Conservation (phyloP, 2,888 invertebrate species). For the Phengaris alcon region DNA sequence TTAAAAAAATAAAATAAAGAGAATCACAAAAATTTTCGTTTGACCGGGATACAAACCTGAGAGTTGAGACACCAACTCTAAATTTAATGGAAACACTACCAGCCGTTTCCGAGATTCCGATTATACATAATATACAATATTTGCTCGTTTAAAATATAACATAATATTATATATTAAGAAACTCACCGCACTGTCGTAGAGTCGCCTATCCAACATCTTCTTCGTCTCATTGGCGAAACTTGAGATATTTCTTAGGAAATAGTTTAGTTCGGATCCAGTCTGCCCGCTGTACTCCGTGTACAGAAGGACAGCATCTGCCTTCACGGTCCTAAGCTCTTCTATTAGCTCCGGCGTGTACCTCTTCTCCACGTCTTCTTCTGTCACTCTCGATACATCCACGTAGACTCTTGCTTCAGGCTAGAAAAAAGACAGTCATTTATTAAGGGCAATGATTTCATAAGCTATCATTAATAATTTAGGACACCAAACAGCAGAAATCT, state of each 20-base stretch:
- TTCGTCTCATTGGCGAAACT: slow-evolving; percentile 47
- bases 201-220: slow-evolving; percentile 37
- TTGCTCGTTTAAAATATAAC: too few relatives aligned
- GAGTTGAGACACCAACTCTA: too few relatives aligned
- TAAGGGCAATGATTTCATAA: neutral
- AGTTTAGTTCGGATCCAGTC: slow-evolving; percentile 53
- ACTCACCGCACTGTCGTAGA: slow-evolving; percentile 48
- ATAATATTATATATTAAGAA: too few relatives aligned
- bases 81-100: too few relatives aligned
- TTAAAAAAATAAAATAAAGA: too few relatives aligned
- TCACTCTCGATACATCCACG: slow-evolving; percentile 32
- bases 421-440: neutral
- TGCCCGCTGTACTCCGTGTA: slow-evolving; percentile 62
- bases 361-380: slow-evolving; percentile 48
- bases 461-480: too few relatives aligned
- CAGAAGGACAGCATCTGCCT: slow-evolving; percentile 55
- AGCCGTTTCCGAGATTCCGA: too few relatives aligned
- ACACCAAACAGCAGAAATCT: too few relatives aligned
- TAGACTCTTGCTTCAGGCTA: slow-evolving; percentile 24
- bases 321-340: slow-evolving; percentile 49
- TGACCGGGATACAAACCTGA: too few relatives aligned
- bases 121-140: too few relatives aligned
- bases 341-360: slow-evolving; percentile 52
- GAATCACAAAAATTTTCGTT: too few relatives aligned
- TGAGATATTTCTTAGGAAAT: slow-evolving; percentile 55